Conservation (phyloP, 2,113 vertebrate species). For the Redunca redunca region DNA sequence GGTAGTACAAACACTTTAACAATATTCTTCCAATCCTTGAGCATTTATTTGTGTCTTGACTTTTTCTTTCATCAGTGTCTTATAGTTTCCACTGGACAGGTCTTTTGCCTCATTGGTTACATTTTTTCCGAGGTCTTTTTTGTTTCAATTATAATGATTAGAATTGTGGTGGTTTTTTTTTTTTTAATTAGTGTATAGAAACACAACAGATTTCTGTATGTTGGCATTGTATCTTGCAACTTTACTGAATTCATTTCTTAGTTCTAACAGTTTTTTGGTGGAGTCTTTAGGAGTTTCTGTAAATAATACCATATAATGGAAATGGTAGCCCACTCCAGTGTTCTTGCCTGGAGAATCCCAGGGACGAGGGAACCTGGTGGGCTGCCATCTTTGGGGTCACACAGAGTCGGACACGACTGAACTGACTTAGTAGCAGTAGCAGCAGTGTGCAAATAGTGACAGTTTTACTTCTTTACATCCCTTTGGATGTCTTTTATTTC, state of each 20-base stretch:
- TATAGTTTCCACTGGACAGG: not conserved
- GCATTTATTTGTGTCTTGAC: not conserved
- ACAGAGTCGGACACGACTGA: no score
- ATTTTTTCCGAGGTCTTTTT: not conserved
- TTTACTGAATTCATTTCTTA: not conserved
- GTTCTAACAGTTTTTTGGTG: not conserved
- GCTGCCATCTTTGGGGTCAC: no score
- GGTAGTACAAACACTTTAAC: not conserved
- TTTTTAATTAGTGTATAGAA: not conserved
- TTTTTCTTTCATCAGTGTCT: not conserved
- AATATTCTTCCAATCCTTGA: not conserved
- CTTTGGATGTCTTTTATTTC: not conserved
- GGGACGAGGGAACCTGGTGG: no score
- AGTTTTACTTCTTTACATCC: not conserved
- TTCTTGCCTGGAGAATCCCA: no score
- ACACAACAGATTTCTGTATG: not conserved
- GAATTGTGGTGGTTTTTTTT: not conserved
- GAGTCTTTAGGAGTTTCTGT: not conserved
- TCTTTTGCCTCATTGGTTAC: not conserved
- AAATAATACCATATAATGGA: not conserved
- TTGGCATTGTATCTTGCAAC: not conserved
- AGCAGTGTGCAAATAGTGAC: not conserved
- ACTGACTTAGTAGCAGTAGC: no score
- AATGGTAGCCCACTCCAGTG: no score
- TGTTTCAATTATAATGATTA: not conserved